Evolutionary conservation across 2,797 vertebrate genomes (phyloP).

Genomic region (Botia kubotai): DNA sequence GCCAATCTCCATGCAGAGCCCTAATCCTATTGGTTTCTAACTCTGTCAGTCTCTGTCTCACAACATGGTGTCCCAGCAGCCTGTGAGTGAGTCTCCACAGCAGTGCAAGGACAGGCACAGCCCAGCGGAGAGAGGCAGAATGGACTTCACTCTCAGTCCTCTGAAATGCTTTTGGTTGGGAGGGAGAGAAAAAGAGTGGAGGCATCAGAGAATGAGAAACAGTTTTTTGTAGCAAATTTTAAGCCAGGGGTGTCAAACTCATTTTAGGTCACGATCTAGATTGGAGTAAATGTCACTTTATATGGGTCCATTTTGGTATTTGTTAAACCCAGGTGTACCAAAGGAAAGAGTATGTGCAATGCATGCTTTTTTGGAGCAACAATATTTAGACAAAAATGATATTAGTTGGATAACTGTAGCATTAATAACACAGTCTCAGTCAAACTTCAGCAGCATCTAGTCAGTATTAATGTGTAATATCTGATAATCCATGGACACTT

Average conservation of each 20-base stretch:
- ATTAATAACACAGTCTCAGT: too few relatives aligned
- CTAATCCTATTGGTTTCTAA: slow-evolving; percentile 21
- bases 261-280: neutral
- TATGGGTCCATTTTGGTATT: neutral
- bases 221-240: slow-evolving; percentile 35
- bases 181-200: too few relatives aligned
- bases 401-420: neutral
- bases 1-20: neutral
- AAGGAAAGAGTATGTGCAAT: neutral
- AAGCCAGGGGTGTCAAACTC: neutral
- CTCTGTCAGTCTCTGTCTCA: slow-evolving; percentile 29
- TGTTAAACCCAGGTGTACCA: neutral
- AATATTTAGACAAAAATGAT: neutral
- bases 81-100: neutral
- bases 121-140: slow-evolving; percentile 34
- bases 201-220: slow-evolving; percentile 1
- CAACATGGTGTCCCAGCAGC: neutral
- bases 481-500: too few relatives aligned
- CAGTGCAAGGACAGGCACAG: slow-evolving; percentile 33
- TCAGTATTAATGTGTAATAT: too few relatives aligned
- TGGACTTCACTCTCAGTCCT: slow-evolving; percentile 14
- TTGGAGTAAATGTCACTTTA: neutral
- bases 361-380: neutral
- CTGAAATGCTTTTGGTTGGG: too few relatives aligned
- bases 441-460: too few relatives aligned